Percentiles rank a stretch among this genome's conserved stretches.
These are phyloP conservation scores for Melanotus villosus DNA, from an alignment of 2,888 invertebrate genomes.

Conservation along the genomic window DNA sequence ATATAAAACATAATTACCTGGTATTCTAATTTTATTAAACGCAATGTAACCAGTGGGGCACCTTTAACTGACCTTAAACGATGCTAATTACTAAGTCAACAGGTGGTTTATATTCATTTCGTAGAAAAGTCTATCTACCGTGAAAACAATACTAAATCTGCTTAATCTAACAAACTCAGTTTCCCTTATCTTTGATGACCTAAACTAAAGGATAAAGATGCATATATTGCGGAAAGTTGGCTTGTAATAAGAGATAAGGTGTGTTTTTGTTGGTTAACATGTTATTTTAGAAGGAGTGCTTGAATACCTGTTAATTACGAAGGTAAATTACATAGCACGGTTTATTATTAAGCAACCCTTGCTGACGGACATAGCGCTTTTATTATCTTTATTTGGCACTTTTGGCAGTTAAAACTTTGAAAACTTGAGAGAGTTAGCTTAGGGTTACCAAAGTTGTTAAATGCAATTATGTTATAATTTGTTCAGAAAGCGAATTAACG, in stretches of 20 bases:
- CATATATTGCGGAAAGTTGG: background rate
- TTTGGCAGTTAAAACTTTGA: background rate
- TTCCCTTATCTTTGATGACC: background rate
- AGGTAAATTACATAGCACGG: background rate
- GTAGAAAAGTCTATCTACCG: background rate
- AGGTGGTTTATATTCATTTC: background rate
- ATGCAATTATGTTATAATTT: too few relatives aligned
- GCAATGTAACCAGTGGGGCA: background rate
- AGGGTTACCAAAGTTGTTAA: too few relatives aligned
- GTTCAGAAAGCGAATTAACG: too few relatives aligned
- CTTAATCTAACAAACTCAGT: background rate
- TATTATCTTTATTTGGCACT: constrained; percentile 1
- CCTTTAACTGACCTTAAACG: background rate
- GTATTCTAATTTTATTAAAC: background rate
- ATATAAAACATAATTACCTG: too few relatives aligned
- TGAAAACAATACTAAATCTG: background rate
- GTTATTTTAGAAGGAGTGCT: background rate
- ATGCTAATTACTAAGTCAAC: background rate
- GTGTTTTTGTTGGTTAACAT: background rate
- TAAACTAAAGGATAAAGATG: background rate
- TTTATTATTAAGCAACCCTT: background rate
- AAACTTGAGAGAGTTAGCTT: too few relatives aligned
- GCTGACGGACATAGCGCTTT: background rate
- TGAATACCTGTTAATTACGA: constrained; percentile 1
- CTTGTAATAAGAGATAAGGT: background rate